Evolutionary conservation across 2,888 invertebrate genomes (phyloP), one percentile per base, ranked within the genome.

Genomic region (Frankliniella fusca): DNA sequence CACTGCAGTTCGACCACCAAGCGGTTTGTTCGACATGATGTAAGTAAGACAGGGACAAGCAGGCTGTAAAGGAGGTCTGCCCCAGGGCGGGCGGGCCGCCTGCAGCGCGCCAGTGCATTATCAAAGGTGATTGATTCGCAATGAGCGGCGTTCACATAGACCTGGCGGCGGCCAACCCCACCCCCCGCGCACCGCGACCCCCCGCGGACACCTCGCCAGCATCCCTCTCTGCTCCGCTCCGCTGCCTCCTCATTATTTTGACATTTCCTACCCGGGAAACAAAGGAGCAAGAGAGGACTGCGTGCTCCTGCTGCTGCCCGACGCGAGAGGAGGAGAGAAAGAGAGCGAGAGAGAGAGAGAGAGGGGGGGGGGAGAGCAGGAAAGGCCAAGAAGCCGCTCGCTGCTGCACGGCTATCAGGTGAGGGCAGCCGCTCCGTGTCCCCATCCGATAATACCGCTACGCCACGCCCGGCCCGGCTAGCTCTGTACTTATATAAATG

Each of bases 231-330:
- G n/a, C n/a, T n/a, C n/a, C n/a, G n/a, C n/a, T n/a, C n/a, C n/a
- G n/a, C n/a, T n/a, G n/a, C 54, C 54, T 76, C 70, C 70, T 76
- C 70, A 76, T 76, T 76, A 76, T 76, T 76, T 76, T 76, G 70
- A 76, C 70, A 27, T 23, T 76, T 27, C 12, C 23, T 76, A 61
- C 27, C 27, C 70, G 70, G 9, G 70, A 76, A 27, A 76, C 70
- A 76, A 76, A 27, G 70, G 23, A 0, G 70, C 61, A 18, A 38
- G 20, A 10, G 61, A 18, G 61, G 61, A 61, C 61, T n/a, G 18
- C 54, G 54, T 54, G 54, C 54, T 18, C 18, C 54, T 18, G 54
- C 15, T 54, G 54, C 54, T 54, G 15, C 54, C 15, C 54, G 54
- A 2, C 54, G 12, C 61, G 61, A 7, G 70, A 76, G 70, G 27